Percentiles rank a stretch among this genome's conserved stretches.
phyloP scores from a whole-genome alignment of 1,140 invertebrate genomes.

The Ooceraea biroi region DNA sequence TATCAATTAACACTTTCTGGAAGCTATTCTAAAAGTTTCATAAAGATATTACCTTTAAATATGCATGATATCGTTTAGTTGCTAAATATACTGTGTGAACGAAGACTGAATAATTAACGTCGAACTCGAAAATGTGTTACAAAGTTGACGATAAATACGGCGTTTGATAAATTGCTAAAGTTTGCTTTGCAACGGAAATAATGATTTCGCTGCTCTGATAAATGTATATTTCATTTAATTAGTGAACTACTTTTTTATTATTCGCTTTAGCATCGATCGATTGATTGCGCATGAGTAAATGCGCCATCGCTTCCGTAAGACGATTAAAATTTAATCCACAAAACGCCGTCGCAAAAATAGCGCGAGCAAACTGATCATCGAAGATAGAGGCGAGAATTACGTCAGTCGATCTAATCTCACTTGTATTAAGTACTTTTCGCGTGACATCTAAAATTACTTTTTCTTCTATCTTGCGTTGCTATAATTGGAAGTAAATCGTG shows the following conservation, averaged over 20 bases:
- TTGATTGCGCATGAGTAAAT: constrained; percentile 24
- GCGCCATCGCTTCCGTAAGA: background rate
- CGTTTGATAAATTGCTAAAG: constrained; percentile 31
- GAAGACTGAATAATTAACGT: constrained; percentile 23
- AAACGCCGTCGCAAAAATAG: constrained; percentile 18
- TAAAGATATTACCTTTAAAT: background rate
- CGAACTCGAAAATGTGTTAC: background rate
- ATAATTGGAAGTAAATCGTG: background rate
- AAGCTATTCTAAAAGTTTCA: background rate
- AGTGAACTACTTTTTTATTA: constrained; percentile 3
- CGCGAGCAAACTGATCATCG: constrained; percentile 13
- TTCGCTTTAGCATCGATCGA: constrained; percentile 26
- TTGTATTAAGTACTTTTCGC: background rate
- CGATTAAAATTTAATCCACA: constrained; percentile 50
- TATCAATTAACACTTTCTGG: background rate
- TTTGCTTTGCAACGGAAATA: constrained; percentile 20
- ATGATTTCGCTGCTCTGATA: constrained; percentile 27
- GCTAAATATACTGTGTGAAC: constrained; percentile 9
- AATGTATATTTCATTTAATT: constrained; percentile 55
- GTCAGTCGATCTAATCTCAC: constrained; percentile 25
- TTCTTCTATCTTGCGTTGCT: background rate
- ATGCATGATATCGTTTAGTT: background rate
- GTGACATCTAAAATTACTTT: background rate
- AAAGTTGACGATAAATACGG: constrained; percentile 1
- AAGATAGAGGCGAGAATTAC: constrained; percentile 28